phyloP scores from a whole-genome alignment of 1,140 invertebrate species.

The Oreohelix idahoensis region DNA sequence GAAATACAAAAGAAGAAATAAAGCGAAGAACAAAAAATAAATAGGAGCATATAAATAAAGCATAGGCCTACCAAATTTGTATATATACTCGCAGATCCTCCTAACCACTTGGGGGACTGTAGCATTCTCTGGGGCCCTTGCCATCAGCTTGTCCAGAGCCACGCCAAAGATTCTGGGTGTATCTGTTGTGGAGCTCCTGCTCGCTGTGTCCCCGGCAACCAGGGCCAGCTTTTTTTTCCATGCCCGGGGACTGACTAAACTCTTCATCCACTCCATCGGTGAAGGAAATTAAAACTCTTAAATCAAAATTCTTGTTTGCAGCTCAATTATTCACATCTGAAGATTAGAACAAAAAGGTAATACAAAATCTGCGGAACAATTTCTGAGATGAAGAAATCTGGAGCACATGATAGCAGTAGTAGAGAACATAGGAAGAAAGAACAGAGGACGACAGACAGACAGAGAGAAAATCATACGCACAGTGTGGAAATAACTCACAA shows the following conservation, averaged over 20 bases:
- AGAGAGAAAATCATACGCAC: too few species aligned
- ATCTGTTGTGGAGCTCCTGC: background rate
- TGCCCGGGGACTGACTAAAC: conserved; percentile 63
- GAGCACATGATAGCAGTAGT: too few species aligned
- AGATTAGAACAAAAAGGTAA: too few species aligned
- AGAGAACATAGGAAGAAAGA: too few species aligned
- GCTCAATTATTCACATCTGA: too few species aligned
- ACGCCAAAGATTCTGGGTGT: conserved; percentile 66
- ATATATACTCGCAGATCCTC: conserved; percentile 66
- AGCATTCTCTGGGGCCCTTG: conserved; percentile 46
- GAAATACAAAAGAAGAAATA: too few species aligned
- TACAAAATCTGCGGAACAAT: too few species aligned
- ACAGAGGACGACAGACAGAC: too few species aligned
- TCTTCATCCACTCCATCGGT: conserved; percentile 61
- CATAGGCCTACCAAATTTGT: conserved; percentile 66
- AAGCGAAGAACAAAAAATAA: too few species aligned
- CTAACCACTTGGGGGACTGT: conserved; percentile 65
- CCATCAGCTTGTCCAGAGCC: conserved; percentile 67
- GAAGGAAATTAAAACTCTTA: background rate
- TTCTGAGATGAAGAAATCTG: too few species aligned
- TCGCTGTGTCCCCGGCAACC: background rate
- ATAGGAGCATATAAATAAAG: too few species aligned
- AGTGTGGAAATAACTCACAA: too few species aligned
- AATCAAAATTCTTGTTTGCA: background rate
- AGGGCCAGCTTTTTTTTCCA: conserved; percentile 51